A percentile compares a stretch with the other conserved stretches of the same genome.
Evolutionary conservation across 2,113 vertebrate species (phyloP).

Genomic region (Lagopus muta): DNA sequence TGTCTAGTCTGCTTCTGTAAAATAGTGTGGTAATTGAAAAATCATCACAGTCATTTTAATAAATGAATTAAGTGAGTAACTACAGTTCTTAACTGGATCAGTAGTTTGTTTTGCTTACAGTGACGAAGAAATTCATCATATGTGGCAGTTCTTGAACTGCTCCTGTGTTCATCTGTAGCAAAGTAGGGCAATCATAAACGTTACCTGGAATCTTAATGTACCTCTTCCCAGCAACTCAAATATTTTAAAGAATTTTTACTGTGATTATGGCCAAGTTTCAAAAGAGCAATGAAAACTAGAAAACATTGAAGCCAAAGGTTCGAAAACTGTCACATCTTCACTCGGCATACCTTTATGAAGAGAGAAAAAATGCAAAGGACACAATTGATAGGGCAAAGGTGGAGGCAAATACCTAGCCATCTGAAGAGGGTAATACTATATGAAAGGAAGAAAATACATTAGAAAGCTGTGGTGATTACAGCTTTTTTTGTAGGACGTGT

Average conservation of each 20-base stretch:
- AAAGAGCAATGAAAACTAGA: neutral
- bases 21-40: neutral
- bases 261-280: neutral
- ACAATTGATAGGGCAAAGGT: neutral
- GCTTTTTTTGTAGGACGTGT: neutral
- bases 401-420: neutral
- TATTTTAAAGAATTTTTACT: neutral
- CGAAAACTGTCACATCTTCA: neutral
- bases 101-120: neutral
- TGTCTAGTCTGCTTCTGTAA: neutral
- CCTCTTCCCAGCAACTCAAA: neutral
- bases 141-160: neutral
- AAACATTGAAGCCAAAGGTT: neutral
- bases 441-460: neutral
- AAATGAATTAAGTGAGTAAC: neutral
- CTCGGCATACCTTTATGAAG: neutral
- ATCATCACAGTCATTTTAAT: neutral
- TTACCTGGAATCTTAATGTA: neutral
- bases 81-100: neutral
- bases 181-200: neutral
- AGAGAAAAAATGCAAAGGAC: neutral
- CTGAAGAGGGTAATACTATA: neutral
- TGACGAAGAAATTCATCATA: neutral
- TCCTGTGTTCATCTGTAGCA: neutral
- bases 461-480: neutral